Conservation (phyloP, 2,888 invertebrate species). For the Endotricha flammealis region DNA sequence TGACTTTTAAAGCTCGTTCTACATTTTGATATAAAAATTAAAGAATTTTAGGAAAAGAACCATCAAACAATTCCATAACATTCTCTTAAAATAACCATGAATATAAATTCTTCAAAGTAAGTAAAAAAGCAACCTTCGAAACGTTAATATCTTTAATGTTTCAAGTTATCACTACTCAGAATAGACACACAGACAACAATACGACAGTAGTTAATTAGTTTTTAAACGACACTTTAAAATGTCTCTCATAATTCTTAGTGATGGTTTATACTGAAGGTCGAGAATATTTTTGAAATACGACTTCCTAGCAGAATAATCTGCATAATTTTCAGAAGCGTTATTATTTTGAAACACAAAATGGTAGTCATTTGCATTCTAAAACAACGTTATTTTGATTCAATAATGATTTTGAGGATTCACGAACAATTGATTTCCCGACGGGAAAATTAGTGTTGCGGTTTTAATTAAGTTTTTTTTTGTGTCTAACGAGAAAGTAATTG, state of each 20-base stretch:
- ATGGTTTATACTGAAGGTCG: slow-evolving; percentile 4
- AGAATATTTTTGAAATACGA: slow-evolving; percentile 3
- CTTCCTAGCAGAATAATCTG: slow-evolving; percentile 1
- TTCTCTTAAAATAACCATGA: too few species aligned
- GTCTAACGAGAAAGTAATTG: too few species aligned
- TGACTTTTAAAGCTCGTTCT: too few species aligned
- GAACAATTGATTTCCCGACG: neutral
- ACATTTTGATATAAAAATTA: too few species aligned
- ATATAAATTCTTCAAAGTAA: too few species aligned
- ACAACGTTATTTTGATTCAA: slow-evolving; percentile 4
- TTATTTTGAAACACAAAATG: slow-evolving; percentile 6
- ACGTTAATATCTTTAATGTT: neutral
- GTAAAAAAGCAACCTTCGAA: neutral
- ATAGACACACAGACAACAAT: neutral
- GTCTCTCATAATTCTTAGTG: slow-evolving; percentile 4
- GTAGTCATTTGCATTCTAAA: slow-evolving; percentile 4
- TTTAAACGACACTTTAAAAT: slow-evolving; percentile 5
- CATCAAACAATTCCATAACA: too few species aligned
- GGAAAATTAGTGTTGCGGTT: neutral
- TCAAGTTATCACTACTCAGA: neutral
- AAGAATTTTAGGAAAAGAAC: too few species aligned
- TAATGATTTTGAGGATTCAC: neutral
- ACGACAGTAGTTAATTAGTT: slow-evolving; percentile 5
- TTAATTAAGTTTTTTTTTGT: too few species aligned
- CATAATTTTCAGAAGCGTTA: slow-evolving; percentile 3